phyloP scores from a whole-genome alignment of 2,797 vertebrate genomes.

The Sebastes hubbsi region DNA sequence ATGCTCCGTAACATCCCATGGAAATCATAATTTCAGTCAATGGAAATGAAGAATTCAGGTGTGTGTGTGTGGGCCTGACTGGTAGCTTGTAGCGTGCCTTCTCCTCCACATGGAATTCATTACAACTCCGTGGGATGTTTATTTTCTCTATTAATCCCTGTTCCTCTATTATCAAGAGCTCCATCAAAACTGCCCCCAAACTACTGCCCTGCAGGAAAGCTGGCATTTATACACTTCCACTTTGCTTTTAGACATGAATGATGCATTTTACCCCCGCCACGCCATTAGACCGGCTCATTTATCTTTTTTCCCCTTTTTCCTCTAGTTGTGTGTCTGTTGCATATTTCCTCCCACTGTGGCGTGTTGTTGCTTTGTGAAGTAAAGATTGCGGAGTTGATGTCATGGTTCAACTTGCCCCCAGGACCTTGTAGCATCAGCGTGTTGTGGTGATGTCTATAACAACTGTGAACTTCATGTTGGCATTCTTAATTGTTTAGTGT shows the following conservation, averaged over 20 bases:
- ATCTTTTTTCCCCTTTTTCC: not conserved
- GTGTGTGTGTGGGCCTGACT: slow-evolving; percentile 15
- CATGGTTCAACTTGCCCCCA: not conserved
- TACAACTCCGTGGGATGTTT: slow-evolving; percentile 77
- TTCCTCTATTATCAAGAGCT: slow-evolving; percentile 77
- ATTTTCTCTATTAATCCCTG: slow-evolving; percentile 81
- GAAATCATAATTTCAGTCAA: slow-evolving; percentile 11
- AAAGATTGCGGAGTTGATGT: slow-evolving; percentile 18
- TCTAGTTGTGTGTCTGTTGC: not conserved
- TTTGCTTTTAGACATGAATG: slow-evolving; percentile 3
- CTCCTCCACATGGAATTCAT: slow-evolving; percentile 79
- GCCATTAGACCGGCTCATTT: not conserved
- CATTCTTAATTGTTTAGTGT: slow-evolving; percentile 56
- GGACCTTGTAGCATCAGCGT: slow-evolving; percentile 8
- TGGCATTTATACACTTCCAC: slow-evolving; percentile 12
- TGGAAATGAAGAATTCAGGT: slow-evolving; percentile 26
- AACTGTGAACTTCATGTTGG: slow-evolving; percentile 53
- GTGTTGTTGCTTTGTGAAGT: not conserved
- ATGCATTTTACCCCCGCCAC: not conserved
- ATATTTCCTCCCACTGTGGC: not conserved
- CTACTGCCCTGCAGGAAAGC: slow-evolving; percentile 50
- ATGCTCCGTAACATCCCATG: not conserved
- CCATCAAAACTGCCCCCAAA: slow-evolving; percentile 74
- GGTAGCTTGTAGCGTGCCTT: slow-evolving; percentile 52
- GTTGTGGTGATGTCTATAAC: slow-evolving; percentile 32